Evolutionary conservation across 2,113 vertebrate species (phyloP).

Genomic region (Amazona guildingii): DNA sequence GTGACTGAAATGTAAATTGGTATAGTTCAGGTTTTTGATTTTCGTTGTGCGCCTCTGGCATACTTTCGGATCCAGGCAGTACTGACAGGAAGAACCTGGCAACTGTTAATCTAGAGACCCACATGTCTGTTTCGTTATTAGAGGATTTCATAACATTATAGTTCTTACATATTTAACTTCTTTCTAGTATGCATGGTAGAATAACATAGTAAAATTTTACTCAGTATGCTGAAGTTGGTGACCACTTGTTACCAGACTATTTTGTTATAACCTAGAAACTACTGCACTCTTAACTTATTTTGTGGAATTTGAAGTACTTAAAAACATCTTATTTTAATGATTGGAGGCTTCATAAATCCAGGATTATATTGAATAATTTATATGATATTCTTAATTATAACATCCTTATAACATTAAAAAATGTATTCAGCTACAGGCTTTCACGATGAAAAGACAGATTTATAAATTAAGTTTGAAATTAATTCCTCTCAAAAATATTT

Average conservation of each 20-base stretch:
- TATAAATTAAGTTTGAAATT: not conserved
- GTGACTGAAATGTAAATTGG: not conserved
- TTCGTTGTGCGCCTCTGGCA: not conserved
- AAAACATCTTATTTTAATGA: not conserved
- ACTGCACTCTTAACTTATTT: not conserved
- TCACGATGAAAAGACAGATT: not conserved
- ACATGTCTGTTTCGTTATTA: not conserved
- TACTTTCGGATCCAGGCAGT: not conserved
- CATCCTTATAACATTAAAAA: not conserved
- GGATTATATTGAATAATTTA: not conserved
- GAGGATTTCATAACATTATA: not conserved
- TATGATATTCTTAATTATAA: not conserved
- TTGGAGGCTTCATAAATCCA: not conserved
- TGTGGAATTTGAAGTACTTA: not conserved
- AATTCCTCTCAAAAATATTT: not conserved
- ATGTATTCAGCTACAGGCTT: not conserved
- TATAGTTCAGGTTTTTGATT: not conserved
- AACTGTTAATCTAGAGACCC: not conserved
- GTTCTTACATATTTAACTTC: not conserved
- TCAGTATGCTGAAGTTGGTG: fast-evolving
- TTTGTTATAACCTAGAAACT: not conserved
- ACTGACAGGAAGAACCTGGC: not conserved
- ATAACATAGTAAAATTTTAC: not conserved
- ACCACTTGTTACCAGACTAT: not conserved
- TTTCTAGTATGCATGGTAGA: not conserved